Base-by-base conservation (phyloP, 2,888 invertebrate genomes). In the Anorthoa munda region DNA sequence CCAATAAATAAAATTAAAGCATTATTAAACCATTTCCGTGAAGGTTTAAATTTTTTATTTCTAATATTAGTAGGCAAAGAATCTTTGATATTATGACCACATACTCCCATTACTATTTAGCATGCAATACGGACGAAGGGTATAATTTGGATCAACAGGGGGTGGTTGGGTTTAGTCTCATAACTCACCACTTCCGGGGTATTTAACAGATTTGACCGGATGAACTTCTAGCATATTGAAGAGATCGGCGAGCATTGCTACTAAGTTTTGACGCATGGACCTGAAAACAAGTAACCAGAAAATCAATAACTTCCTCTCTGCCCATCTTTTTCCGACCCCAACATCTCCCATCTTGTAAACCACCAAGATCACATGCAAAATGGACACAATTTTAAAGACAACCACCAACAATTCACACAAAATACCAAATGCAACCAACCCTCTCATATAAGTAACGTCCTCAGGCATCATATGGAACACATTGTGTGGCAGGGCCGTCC, bases 401-500 rank as follows among this genome's bases (percentile, higher is more conserved):
- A n/a, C 39, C 23, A 60, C 17, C 18, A 56, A 21, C 48, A 56
- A 50, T 3, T 45, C 45, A 17, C 50, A 56, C 23, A 39, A 26
- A 55, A 18, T 13, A 17, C 13, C 12, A 45, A 45, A 51, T 59
- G 4, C 45, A 66, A 93, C 95, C 94, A 92, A 98, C 98, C 98
- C 98, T 93, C 98, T 97, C 97, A 99, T 98, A 92, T 99, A 99
- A 55, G 99, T 98, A 86, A 99, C 98, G 94, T 99, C 99, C 94
- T 99, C 99, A n/a, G 99, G 98, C 95, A 98, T 97, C 97, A 99
- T 98, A 94, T 99, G 99, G 97, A 99, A 99, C 92, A 98, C 98
- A 90, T 98, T 97, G 92, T 98, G 98, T 89, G 99, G 99, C 93
- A 99, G 97, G 93, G 98, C 97, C 90, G 97, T 97, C 89, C 97